phyloP scores from a whole-genome alignment of 2,888 invertebrate genomes.

The Onthophagus sagittarius region DNA sequence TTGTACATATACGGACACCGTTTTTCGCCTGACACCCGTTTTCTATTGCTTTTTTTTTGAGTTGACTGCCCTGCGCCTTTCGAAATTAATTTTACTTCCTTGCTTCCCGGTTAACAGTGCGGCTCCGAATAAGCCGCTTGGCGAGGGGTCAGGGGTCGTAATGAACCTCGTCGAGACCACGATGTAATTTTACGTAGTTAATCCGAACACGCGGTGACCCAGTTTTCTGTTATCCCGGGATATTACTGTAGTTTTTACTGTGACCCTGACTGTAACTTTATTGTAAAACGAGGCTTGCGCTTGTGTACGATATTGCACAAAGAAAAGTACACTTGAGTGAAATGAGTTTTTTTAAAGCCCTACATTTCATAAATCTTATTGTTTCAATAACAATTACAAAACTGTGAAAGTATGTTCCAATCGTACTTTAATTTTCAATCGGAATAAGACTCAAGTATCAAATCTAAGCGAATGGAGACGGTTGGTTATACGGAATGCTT shows the following conservation, averaged over 20 bases:
- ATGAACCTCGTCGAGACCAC: background rate
- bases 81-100: constrained; percentile 12
- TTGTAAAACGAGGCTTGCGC: background rate
- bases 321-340: background rate
- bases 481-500: background rate
- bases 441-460: background rate
- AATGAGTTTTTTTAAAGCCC: too few species aligned
- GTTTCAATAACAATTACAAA: too few species aligned
- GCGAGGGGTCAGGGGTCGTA: background rate
- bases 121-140: background rate
- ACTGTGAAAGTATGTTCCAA: background rate
- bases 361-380: too few species aligned
- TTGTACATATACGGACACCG: constrained; percentile 5
- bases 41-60: background rate
- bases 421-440: background rate
- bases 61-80: constrained; percentile 1
- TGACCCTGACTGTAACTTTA: background rate
- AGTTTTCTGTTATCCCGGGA: background rate
- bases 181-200: background rate
- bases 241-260: background rate
- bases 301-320: background rate
- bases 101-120: constrained; percentile 4
- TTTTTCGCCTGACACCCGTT: constrained; percentile 4
- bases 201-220: background rate
- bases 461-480: background rate